Base-by-base conservation (phyloP, 2,888 invertebrate species). In the Drosophila basisetae region DNA sequence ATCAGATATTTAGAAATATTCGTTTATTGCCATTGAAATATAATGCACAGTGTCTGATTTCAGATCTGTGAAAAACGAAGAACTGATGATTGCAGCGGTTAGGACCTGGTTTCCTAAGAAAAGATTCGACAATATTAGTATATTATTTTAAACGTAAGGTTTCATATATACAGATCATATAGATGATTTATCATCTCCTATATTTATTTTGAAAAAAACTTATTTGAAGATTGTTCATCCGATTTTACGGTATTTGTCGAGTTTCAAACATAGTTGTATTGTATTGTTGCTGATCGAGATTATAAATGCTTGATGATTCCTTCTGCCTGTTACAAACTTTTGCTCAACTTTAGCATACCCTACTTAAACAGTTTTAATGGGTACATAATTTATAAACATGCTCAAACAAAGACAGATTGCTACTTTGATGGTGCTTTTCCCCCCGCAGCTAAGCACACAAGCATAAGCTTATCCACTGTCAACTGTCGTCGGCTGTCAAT, bases 401-500 rank as follows among this genome's bases (percentile, higher is more conserved):
- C 2, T 47, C 22, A 2, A 47, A 25, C 16, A 47, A 47, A 47
- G 47, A 25, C 9, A 47, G 47, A 47, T 47, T 47, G 13, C 22
- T 7, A 16, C 47, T 47, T 25, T 25, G 47, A 47, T 25, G 47
- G 47, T 25, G 22, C 7, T 22, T 22, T 22, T 47, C 7, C 47
- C 4, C 16, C 22, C 47, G 7, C 16, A 25, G 25, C 35, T 7
- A n/a, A 11, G 10, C 22, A 39, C 28, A 37, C 25, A 30, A 13
- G 2, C 22, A 22, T 13, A 61, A 35, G 53, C 35, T 43, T 28
- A 55, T 33, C 22, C 55, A 52, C 35, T 67, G 81, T 73, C 82
- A 88, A 85, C 77, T 87, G 85, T 88, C 85, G 55, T 59, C 74
- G 67, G 65, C 72, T 87, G 87, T 80, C 87, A 88, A 85, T 78